phyloP scores from a whole-genome alignment of 2,797 vertebrate species.

The Anabacerthia variegaticeps region DNA sequence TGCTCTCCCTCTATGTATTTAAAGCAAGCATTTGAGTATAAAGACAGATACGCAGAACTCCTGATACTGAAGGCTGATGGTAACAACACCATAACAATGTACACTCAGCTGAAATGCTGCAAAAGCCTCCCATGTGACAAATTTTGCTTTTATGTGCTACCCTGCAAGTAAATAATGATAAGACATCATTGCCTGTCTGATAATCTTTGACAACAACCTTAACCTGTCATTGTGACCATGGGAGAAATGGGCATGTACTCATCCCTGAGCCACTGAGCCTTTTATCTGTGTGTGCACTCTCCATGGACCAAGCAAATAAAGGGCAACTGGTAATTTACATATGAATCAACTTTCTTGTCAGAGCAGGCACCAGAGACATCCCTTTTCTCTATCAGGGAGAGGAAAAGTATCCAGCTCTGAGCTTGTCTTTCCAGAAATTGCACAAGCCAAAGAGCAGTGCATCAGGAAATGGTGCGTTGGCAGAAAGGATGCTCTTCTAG shows the following conservation, averaged over 20 bases:
- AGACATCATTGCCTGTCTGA: slow-evolving; percentile 73
- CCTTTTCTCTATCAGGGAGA: slow-evolving; percentile 70
- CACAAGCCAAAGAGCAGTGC: slow-evolving; percentile 56
- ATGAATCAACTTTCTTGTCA: slow-evolving; percentile 81
- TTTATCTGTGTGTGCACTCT: slow-evolving; percentile 83
- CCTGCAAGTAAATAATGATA: slow-evolving; percentile 72
- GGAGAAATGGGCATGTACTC: slow-evolving; percentile 70
- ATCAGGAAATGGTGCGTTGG: slow-evolving; percentile 65
- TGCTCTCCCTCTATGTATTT: background rate
- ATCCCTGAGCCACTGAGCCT: slow-evolving; percentile 75
- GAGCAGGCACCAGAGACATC: slow-evolving; percentile 73
- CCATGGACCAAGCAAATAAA: slow-evolving; percentile 80
- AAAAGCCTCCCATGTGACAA: background rate
- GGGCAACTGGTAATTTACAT: slow-evolving; percentile 83
- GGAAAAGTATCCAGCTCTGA: slow-evolving; percentile 72
- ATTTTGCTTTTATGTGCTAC: slow-evolving; percentile 54
- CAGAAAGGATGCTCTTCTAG: slow-evolving; percentile 67
- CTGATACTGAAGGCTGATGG: background rate
- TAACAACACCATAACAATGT: background rate
- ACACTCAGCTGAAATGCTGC: background rate
- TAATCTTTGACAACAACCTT: slow-evolving; percentile 80
- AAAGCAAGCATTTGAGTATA: background rate
- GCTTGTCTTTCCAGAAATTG: slow-evolving; percentile 80
- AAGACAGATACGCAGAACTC: background rate
- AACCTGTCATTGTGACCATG: slow-evolving; percentile 66